Percentiles rank a stretch among this genome's conserved stretches.
These are phyloP conservation scores for Apus apus DNA, from an alignment of 2,113 vertebrate genomes.

Conservation along the genomic window DNA sequence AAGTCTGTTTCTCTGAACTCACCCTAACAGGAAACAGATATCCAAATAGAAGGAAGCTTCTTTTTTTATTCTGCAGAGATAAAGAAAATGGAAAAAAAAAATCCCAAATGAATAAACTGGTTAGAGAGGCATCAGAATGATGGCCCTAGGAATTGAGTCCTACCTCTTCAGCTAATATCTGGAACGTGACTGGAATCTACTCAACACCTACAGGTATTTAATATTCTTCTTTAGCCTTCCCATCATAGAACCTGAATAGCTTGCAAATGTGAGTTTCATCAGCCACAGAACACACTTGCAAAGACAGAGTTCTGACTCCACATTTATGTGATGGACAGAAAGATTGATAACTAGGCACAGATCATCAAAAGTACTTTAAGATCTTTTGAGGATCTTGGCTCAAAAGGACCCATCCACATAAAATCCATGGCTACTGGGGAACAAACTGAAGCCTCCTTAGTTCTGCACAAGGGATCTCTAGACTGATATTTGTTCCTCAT, in stretches of 20 bases:
- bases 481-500: not conserved
- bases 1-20: not conserved
- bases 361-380: not conserved
- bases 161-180: not conserved
- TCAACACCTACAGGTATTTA: not conserved
- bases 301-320: not conserved
- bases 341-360: not conserved
- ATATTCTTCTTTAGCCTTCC: not conserved
- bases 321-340: not conserved
- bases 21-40: not conserved
- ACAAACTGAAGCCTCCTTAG: not conserved
- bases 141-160: not conserved
- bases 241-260: not conserved
- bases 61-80: not conserved
- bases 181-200: not conserved
- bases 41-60: fast-evolving
- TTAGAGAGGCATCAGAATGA: not conserved
- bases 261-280: not conserved
- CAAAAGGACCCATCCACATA: not conserved
- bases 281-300: not conserved
- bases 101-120: not conserved
- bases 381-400: not conserved
- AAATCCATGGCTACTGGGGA: not conserved
- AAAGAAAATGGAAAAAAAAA: not conserved
- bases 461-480: not conserved